These are phyloP conservation scores for Leucophenga maculata DNA, from an alignment of 2,888 invertebrate species.

Conservation along the genomic window DNA sequence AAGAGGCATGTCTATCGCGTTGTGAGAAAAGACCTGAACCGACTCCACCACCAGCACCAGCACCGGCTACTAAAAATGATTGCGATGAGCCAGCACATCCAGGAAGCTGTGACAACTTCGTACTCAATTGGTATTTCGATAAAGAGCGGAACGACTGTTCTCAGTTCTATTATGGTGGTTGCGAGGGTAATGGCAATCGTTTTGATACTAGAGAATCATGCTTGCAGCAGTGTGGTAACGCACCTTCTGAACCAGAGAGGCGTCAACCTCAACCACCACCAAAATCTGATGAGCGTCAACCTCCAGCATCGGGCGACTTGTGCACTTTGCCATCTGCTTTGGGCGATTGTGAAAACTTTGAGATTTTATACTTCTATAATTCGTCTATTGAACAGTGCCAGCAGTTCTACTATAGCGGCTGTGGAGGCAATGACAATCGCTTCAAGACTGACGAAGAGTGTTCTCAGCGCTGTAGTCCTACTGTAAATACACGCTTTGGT, in stretches of 20 bases:
- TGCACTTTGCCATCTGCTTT: slow-evolving; percentile 80
- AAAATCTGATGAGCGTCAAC: slow-evolving; percentile 47
- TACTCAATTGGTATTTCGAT: slow-evolving; percentile 86
- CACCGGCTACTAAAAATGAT: slow-evolving; percentile 36
- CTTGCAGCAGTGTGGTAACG: slow-evolving; percentile 76
- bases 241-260: slow-evolving; percentile 58
- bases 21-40: slow-evolving; percentile 76
- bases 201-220: slow-evolving; percentile 82
- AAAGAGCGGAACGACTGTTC: slow-evolving; percentile 80
- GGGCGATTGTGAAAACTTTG: slow-evolving; percentile 85
- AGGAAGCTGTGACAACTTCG: slow-evolving; percentile 84
- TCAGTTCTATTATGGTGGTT: slow-evolving; percentile 91
- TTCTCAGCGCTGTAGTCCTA: slow-evolving; percentile 76
- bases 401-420: slow-evolving; percentile 90
- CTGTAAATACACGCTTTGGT: slow-evolving; percentile 54
- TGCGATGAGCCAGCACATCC: slow-evolving; percentile 82
- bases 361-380: slow-evolving; percentile 82
- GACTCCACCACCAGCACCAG: slow-evolving; percentile 42
- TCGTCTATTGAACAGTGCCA: slow-evolving; percentile 77
- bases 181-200: slow-evolving; percentile 92
- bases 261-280: slow-evolving; percentile 27
- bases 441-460: slow-evolving; percentile 81
- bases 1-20: slow-evolving; percentile 78
- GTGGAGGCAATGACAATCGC: slow-evolving; percentile 91
- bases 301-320: slow-evolving; percentile 72